These are phyloP conservation scores for Meloidogyne floridensis DNA, from an alignment of 1,140 invertebrate species.

Conservation along the genomic window DNA sequence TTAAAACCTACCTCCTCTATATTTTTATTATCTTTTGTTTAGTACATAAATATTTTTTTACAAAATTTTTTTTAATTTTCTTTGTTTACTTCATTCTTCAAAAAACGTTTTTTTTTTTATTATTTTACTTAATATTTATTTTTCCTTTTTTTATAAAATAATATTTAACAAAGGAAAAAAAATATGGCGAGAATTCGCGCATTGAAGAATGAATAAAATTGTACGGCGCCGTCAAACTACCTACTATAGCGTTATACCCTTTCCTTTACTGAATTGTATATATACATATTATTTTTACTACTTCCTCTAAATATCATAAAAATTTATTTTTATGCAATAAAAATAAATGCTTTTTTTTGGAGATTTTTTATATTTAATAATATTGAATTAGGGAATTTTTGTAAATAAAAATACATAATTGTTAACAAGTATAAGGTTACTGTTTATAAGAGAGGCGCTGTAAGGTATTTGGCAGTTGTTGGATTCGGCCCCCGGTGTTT, in stretches of 20 bases:
- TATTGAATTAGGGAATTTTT: too few relatives aligned
- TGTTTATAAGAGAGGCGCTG: too few relatives aligned
- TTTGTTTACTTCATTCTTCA: background rate
- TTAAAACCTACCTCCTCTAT: background rate
- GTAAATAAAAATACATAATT: too few relatives aligned
- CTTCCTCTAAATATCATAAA: too few relatives aligned
- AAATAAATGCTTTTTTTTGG: too few relatives aligned
- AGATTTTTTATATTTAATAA: too few relatives aligned
- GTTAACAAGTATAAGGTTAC: too few relatives aligned
- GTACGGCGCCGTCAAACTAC: background rate
- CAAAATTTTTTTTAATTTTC: background rate
- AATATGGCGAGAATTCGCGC: background rate
- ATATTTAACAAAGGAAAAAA: background rate
- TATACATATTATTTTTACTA: background rate
- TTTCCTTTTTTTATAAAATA: background rate
- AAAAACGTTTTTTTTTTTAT: slow-evolving; percentile 8
- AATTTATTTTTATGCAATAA: too few relatives aligned
- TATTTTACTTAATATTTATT: background rate
- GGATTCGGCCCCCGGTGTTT: too few relatives aligned
- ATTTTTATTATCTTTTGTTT: background rate
- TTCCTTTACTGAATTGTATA: background rate
- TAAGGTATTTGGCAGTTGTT: too few relatives aligned
- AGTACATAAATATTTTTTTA: background rate
- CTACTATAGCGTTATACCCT: background rate
- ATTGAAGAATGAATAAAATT: background rate